Conservation (phyloP, 1,140 invertebrate genomes). For the Musca vetustissima region DNA sequence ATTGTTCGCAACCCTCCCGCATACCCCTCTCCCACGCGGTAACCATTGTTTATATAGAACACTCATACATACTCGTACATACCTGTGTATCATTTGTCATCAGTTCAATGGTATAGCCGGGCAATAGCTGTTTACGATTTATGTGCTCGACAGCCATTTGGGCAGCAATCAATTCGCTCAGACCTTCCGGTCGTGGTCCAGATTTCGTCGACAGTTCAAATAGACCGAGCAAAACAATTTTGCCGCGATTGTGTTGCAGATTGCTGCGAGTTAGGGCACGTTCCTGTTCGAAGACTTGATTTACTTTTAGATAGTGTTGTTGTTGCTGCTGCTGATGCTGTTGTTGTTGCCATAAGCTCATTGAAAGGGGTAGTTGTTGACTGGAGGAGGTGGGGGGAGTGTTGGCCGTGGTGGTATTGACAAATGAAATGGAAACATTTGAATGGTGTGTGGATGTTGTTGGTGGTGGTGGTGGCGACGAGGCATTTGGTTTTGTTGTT, state of each 20-base stretch:
- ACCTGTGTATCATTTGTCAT: slow-evolving; percentile 83
- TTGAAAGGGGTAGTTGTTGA: not conserved
- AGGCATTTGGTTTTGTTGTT: not conserved
- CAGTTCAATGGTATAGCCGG: slow-evolving; percentile 71
- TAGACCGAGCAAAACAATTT: slow-evolving; percentile 68
- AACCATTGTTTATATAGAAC: no score
- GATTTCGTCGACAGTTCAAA: slow-evolving; percentile 71
- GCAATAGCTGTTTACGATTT: slow-evolving; percentile 68
- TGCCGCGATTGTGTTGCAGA: slow-evolving; percentile 36
- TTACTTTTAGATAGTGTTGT: slow-evolving; percentile 44
- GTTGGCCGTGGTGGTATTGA: slow-evolving; percentile 35
- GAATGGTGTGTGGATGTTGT: no score
- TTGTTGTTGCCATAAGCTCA: slow-evolving; percentile 25
- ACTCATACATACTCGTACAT: no score
- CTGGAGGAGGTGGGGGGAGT: not conserved
- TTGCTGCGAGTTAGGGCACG: slow-evolving; percentile 41
- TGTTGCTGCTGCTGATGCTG: slow-evolving; percentile 14
- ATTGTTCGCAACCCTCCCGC: no score
- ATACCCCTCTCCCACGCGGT: no score
- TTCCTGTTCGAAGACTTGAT: slow-evolving; percentile 50
- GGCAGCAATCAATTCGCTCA: slow-evolving; percentile 74
- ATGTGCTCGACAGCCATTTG: slow-evolving; percentile 72
- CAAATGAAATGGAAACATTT: slow-evolving; percentile 9
- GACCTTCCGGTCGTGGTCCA: slow-evolving; percentile 66
- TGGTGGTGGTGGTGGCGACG: not conserved